These are phyloP conservation scores for Coreius guichenoti DNA, from an alignment of 2,797 vertebrate genomes.

Conservation along the genomic window DNA sequence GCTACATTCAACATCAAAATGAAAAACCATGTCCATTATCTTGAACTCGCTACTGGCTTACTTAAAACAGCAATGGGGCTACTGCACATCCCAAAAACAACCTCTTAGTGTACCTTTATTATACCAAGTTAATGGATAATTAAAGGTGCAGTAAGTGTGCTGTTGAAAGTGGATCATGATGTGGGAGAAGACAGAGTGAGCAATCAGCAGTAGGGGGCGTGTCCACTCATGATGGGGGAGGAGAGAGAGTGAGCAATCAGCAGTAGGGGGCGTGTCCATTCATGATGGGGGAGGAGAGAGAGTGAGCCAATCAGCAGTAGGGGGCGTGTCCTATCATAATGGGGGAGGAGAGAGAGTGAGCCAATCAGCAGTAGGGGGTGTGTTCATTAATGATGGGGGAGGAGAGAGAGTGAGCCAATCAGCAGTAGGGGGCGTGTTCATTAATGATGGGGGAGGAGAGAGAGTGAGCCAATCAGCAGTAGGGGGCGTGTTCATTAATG, in stretches of 20 bases:
- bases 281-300: background rate
- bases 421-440: too few relatives aligned
- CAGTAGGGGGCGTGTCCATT: background rate
- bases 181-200: background rate
- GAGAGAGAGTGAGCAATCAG: background rate
- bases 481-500: too few relatives aligned
- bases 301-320: background rate
- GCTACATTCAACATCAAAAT: conserved; percentile 12
- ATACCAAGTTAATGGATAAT: background rate
- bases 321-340: background rate
- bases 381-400: background rate
- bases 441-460: too few relatives aligned
- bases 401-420: background rate
- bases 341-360: background rate
- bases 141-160: background rate
- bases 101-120: background rate
- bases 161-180: background rate
- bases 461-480: too few relatives aligned
- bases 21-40: background rate
- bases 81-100: background rate
- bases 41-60: background rate
- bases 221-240: background rate
- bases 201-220: background rate
- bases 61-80: background rate
- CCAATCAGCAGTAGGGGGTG: background rate